Evolutionary conservation across 37 sponge, comb jelly and placozoan genomes (phyloP), one percentile per base, ranked within the genome.

Genomic region (Haliclona indistincta): DNA sequence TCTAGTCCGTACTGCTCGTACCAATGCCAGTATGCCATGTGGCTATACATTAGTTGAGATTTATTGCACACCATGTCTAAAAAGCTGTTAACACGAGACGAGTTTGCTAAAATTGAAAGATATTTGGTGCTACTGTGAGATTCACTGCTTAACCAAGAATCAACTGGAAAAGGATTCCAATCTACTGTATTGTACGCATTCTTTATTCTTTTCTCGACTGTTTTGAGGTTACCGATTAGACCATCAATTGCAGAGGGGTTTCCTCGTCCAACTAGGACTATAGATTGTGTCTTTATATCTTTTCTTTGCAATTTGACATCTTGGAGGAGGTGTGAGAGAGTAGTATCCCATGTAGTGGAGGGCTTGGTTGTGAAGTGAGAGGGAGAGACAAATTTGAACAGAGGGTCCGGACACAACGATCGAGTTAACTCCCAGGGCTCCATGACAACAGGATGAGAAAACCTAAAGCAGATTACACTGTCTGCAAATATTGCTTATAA

Each of bases 81-180:
- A n/a, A n/a, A n/a, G n/a, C n/a, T n/a, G n/a, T n/a, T n/a, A n/a
- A n/a, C n/a, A n/a, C n/a, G n/a, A n/a, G n/a, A n/a, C n/a, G n/a
- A n/a, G n/a, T n/a, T n/a, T n/a, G n/a, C n/a, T n/a, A n/a, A n/a
- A n/a, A n/a, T n/a, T n/a, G n/a, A n/a, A n/a, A n/a, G n/a, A n/a
- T n/a, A n/a, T n/a, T n/a, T n/a, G n/a, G n/a, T n/a, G n/a, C n/a
- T n/a, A n/a, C n/a, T n/a, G n/a, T n/a, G n/a, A n/a, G n/a, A n/a
- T n/a, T n/a, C n/a, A n/a, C n/a, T n/a, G n/a, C 89, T 81, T 17
- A 71, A 45, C 77, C 81, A 75, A 37, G 71, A 58, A 53, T 84
- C 86, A 43, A 77, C 37, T 26, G 91, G 93, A 70, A 79, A 92
- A n/a, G 93, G 91, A 70, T 92, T 89, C 90, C 90, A 84, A 28